These are phyloP conservation scores for Panonychus citri DNA, from an alignment of 1,140 invertebrate species.

Conservation along the genomic window DNA sequence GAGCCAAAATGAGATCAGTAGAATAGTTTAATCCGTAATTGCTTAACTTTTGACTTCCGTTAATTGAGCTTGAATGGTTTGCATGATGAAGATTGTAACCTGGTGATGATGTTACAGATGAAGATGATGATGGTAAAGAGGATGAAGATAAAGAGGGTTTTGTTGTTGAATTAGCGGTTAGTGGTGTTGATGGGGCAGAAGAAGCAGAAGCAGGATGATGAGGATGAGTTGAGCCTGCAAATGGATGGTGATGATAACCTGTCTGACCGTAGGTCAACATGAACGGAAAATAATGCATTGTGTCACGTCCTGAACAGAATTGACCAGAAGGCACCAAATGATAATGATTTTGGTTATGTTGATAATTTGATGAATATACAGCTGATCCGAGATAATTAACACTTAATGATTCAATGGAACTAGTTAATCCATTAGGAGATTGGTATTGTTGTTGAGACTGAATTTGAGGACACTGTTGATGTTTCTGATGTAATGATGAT, in stretches of 20 bases:
- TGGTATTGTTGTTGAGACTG: background rate
- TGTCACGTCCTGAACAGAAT: background rate
- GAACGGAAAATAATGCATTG: background rate
- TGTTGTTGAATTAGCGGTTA: too few species aligned
- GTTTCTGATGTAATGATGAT: background rate
- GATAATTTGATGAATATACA: background rate
- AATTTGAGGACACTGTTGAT: too few species aligned
- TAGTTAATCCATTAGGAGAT: too few species aligned
- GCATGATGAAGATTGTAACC: background rate
- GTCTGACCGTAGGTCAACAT: slow-evolving; percentile 33
- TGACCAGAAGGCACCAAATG: background rate
- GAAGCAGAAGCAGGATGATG: too few species aligned
- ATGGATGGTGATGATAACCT: slow-evolving; percentile 11
- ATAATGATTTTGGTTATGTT: background rate
- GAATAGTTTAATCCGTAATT: too few species aligned
- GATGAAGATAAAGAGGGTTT: background rate
- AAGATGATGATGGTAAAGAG: background rate
- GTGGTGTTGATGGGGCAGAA: too few species aligned
- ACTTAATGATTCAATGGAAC: background rate
- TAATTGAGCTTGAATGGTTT: background rate
- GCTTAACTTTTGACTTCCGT: background rate
- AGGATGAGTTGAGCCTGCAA: too few species aligned
- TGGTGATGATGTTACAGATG: too few species aligned
- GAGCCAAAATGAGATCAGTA: slow-evolving; percentile 12
- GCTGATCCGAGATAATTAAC: background rate